Conservation (phyloP, 2,113 vertebrate species). For the Crotophaga sulcirostris region DNA sequence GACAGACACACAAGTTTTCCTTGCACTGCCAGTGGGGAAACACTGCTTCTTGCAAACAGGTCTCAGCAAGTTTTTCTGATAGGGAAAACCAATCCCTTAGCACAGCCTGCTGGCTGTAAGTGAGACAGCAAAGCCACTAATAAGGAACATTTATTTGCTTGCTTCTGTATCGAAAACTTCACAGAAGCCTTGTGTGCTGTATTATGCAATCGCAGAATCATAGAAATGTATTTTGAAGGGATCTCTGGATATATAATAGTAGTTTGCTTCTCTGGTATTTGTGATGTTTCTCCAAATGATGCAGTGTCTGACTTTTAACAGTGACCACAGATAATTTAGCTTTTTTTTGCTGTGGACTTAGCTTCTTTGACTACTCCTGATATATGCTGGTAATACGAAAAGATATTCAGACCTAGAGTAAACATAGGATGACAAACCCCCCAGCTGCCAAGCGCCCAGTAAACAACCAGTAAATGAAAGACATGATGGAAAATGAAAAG, state of each 20-base stretch:
- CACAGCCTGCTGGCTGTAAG: constrained; percentile 42
- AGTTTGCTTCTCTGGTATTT: not conserved
- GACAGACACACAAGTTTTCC: not conserved
- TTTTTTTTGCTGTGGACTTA: not conserved
- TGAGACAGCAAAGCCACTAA: not conserved
- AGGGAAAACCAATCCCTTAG: not conserved
- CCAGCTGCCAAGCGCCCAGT: not conserved
- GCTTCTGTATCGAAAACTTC: not conserved
- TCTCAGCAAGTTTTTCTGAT: not conserved
- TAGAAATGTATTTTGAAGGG: not conserved
- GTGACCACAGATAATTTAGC: not conserved
- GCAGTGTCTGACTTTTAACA: not conserved
- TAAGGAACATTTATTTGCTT: not conserved
- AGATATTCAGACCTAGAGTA: not conserved
- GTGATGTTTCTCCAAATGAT: not conserved
- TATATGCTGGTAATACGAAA: not conserved
- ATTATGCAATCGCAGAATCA: not conserved
- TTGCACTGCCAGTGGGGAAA: not conserved
- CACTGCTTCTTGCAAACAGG: not conserved
- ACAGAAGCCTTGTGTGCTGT: not conserved
- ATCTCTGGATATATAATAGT: not conserved
- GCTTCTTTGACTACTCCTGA: not conserved
- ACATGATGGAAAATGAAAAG: not conserved
- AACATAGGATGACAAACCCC: not conserved
- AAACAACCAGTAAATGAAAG: not conserved